Conservation (phyloP, 1,140 invertebrate species). For the Eriosoma lanigerum region DNA sequence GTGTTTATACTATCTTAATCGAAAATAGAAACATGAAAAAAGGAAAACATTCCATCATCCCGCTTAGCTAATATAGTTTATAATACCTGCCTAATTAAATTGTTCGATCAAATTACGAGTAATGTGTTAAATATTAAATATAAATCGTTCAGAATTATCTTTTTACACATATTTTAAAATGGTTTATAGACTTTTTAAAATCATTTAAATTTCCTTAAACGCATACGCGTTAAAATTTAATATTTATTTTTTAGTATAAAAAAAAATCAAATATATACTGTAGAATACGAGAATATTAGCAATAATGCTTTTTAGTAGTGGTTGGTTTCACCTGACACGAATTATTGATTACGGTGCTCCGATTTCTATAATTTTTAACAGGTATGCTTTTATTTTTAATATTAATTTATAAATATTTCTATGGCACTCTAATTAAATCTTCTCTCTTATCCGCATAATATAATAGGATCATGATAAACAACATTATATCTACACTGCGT, state of each 20-base stretch:
- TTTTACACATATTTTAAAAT: too few relatives aligned
- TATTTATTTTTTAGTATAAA: too few relatives aligned
- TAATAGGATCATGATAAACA: neutral
- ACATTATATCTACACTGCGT: neutral
- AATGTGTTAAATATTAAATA: too few relatives aligned
- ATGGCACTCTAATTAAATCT: neutral
- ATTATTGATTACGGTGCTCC: neutral
- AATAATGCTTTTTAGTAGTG: too few relatives aligned
- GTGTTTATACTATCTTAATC: neutral
- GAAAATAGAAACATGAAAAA: neutral
- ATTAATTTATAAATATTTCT: neutral
- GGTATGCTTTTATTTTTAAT: neutral
- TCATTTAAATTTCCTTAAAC: too few relatives aligned
- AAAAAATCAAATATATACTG: too few relatives aligned
- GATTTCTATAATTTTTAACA: constrained; percentile 34
- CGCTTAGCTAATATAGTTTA: neutral
- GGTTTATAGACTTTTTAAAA: too few relatives aligned
- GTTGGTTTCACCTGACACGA: neutral
- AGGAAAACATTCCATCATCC: neutral
- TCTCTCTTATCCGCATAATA: neutral
- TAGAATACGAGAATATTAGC: too few relatives aligned
- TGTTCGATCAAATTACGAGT: too few relatives aligned
- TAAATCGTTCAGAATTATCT: too few relatives aligned
- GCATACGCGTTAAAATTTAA: too few relatives aligned
- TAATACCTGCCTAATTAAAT: too few relatives aligned